Evolutionary conservation across 2,797 vertebrate species (phyloP).

Genomic region (Pitangus sulphuratus): DNA sequence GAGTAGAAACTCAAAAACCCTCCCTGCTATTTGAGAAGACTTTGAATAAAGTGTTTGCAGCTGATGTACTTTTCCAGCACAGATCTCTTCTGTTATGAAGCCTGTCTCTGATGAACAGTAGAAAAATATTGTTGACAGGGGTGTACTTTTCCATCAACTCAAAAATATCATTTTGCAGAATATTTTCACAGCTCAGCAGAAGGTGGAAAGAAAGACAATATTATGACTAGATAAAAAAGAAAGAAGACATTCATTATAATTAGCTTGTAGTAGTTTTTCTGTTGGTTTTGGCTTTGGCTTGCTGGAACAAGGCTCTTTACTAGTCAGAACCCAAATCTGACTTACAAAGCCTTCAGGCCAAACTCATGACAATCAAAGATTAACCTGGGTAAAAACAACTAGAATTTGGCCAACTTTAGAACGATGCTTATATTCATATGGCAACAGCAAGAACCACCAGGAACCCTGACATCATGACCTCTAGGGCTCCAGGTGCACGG

Average conservation of each 20-base stretch:
- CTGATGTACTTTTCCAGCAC: conserved; percentile 7
- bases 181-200: conserved; percentile 65
- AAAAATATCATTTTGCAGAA: conserved; percentile 45
- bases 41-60: conserved; percentile 43
- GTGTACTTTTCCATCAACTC: conserved; percentile 36
- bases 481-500: fast-evolving
- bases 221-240: conserved; percentile 11
- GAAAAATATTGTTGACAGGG: conserved; percentile 25
- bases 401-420: not conserved
- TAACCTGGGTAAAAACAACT: not conserved
- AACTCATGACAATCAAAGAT: not conserved
- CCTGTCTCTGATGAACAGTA: conserved; percentile 26
- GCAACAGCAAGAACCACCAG: not conserved
- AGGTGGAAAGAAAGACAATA: conserved; percentile 35
- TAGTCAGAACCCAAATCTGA: not conserved
- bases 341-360: not conserved
- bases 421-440: not conserved
- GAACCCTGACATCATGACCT: not conserved
- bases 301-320: not conserved
- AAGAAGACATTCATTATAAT: conserved; percentile 31
- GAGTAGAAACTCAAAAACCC: not conserved
- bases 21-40: conserved; percentile 16
- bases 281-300: conserved; percentile 25
- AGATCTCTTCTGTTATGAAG: conserved; percentile 17
- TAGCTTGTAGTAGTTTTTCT: not conserved